phyloP scores from a whole-genome alignment of 2,113 vertebrate species.

The Ciconia boyciana region DNA sequence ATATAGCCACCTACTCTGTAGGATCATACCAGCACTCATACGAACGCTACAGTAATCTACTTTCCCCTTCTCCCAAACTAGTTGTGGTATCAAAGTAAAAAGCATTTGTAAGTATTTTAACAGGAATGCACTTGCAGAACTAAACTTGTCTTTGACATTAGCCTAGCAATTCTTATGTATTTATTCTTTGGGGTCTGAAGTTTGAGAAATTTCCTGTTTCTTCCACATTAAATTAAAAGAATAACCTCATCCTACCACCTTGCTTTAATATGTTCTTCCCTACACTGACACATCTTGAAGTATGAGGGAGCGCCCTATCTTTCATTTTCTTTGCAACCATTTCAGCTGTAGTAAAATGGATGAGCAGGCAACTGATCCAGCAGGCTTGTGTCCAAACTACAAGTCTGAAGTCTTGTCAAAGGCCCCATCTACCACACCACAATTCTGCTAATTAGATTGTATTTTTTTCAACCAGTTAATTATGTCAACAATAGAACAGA shows the following conservation, averaged over 20 bases:
- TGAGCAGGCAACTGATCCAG: background rate
- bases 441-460: background rate
- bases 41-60: background rate
- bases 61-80: background rate
- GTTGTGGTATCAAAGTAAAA: background rate
- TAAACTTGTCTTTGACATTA: background rate
- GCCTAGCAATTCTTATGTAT: background rate
- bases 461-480: background rate
- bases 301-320: rapidly evolving
- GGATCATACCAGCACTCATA: background rate
- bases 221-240: background rate
- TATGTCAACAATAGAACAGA: background rate
- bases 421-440: background rate
- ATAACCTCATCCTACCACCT: background rate
- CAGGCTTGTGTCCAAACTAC: background rate
- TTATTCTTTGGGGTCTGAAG: background rate
- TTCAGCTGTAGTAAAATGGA: background rate
- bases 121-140: background rate
- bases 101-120: background rate
- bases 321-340: background rate
- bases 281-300: background rate
- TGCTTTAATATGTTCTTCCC: background rate
- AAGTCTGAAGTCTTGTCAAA: background rate
- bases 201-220: background rate
- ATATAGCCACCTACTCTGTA: background rate